Conservation (phyloP, 2,888 invertebrate genomes). For the Dorcus hopei region DNA sequence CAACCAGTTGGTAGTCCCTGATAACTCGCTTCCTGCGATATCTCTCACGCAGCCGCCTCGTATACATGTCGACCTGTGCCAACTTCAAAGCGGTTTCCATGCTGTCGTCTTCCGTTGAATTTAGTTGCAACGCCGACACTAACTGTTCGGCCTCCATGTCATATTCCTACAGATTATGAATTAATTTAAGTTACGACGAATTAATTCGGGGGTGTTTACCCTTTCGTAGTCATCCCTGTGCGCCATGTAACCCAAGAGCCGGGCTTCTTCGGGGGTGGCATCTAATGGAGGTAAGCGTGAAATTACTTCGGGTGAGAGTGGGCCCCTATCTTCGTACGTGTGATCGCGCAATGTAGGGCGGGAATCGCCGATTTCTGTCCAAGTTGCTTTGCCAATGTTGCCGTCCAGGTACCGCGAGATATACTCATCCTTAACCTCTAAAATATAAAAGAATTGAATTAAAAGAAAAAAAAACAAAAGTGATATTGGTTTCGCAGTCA, state of each 20-base stretch:
- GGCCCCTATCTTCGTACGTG: slow-evolving; percentile 70
- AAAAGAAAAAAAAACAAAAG: background rate
- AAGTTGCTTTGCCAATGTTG: slow-evolving; percentile 83
- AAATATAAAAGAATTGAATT: slow-evolving; percentile 26
- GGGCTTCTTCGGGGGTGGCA: slow-evolving; percentile 79
- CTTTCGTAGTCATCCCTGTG: slow-evolving; percentile 95
- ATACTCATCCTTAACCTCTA: slow-evolving; percentile 90
- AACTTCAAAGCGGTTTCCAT: slow-evolving; percentile 86
- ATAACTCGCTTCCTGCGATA: slow-evolving; percentile 86
- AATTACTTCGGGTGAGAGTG: slow-evolving; percentile 70
- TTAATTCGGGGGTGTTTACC: slow-evolving; percentile 47
- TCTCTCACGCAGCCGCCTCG: slow-evolving; percentile 76
- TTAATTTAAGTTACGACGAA: background rate
- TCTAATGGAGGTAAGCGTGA: slow-evolving; percentile 77
- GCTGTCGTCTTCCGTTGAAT: slow-evolving; percentile 81
- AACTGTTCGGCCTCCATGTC: slow-evolving; percentile 86
- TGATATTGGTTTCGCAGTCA: too few species aligned
- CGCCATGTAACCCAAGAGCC: slow-evolving; percentile 90
- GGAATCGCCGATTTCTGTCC: slow-evolving; percentile 70
- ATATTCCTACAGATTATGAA: slow-evolving; percentile 67
- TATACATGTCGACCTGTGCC: slow-evolving; percentile 91
- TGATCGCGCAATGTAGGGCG: slow-evolving; percentile 72
- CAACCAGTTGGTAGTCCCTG: slow-evolving; percentile 85
- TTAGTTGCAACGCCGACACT: slow-evolving; percentile 79
- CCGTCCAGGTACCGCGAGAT: slow-evolving; percentile 85